A percentile compares a stretch with the other conserved stretches of the same genome.
Conservation (phyloP, 2,797 vertebrate genomes). For the Epinephelus coioides region DNA sequence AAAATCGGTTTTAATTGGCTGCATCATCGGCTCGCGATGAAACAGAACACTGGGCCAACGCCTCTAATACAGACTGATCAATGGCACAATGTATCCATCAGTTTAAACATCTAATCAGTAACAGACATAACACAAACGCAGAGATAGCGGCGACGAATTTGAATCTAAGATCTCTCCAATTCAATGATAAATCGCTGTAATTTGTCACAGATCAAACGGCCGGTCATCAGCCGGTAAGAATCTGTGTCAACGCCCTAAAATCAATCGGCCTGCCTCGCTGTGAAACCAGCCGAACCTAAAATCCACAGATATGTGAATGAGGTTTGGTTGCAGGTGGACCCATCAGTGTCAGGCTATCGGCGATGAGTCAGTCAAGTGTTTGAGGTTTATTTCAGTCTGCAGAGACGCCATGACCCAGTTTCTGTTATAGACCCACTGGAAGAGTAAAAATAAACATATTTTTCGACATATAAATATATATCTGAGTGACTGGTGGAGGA, state of each 20-base stretch:
- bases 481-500: background rate
- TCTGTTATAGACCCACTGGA: slow-evolving; percentile 8
- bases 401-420: slow-evolving; percentile 44
- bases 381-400: slow-evolving; percentile 42
- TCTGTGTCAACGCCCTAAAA: slow-evolving; percentile 7
- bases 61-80: slow-evolving; percentile 11
- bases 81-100: background rate
- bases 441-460: background rate
- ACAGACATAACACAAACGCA: too few relatives aligned
- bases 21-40: background rate
- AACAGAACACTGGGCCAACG: slow-evolving; percentile 21
- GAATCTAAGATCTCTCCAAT: background rate
- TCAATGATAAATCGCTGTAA: too few relatives aligned
- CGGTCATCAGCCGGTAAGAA: too few relatives aligned
- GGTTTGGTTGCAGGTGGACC: background rate
- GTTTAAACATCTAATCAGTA: background rate
- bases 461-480: background rate
- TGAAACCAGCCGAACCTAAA: background rate
- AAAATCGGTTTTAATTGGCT: background rate
- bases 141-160: accelerated
- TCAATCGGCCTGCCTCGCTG: background rate
- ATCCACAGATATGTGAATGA: slow-evolving; percentile 9
- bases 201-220: background rate
- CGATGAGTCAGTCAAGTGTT: background rate
- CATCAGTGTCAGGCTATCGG: background rate